Conservation (phyloP, 2,888 invertebrate genomes). For the Tipula confusa region DNA sequence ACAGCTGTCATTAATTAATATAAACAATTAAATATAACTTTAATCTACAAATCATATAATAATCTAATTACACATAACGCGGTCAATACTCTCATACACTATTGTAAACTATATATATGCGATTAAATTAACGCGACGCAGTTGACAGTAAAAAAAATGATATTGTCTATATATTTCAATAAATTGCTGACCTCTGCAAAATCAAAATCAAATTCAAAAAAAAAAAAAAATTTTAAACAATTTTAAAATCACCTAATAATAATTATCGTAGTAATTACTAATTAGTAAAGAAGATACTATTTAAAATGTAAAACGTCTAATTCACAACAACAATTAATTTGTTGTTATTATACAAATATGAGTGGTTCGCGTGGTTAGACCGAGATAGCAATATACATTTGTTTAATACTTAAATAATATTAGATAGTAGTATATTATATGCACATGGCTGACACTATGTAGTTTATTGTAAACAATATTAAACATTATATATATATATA, state of each 20-base stretch:
- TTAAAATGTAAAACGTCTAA: not conserved
- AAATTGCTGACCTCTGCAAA: not conserved
- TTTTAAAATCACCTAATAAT: not conserved
- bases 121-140: not conserved
- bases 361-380: not conserved
- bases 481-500: too few species aligned
- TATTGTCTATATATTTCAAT: not conserved
- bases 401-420: not conserved
- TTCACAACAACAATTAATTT: not conserved
- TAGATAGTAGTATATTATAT: not conserved
- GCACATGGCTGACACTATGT: conserved; percentile 7
- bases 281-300: not conserved
- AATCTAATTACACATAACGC: not conserved
- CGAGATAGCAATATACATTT: not conserved
- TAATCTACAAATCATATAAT: not conserved
- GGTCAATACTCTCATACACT: not conserved
- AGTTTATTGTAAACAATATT: conserved; percentile 3
- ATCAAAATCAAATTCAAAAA: too few species aligned
- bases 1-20: not conserved
- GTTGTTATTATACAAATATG: not conserved
- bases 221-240: not conserved
- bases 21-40: not conserved
- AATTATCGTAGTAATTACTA: not conserved
- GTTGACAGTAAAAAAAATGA: not conserved
- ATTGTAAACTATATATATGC: not conserved